Evolutionary conservation across 2,888 invertebrate genomes (phyloP).

Genomic region (Pyrgus malvae): DNA sequence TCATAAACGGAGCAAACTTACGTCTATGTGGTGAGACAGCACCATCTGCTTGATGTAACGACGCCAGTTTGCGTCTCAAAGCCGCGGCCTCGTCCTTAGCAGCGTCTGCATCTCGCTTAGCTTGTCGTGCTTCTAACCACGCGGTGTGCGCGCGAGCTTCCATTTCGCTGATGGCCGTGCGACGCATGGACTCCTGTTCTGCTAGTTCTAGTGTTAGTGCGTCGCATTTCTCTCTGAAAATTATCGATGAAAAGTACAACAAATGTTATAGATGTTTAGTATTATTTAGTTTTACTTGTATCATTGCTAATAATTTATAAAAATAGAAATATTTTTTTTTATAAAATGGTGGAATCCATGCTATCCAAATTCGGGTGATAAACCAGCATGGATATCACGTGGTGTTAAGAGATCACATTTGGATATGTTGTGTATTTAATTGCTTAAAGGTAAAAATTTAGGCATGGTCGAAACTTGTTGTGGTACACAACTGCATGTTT

Average conservation of each 20-base stretch:
- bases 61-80: conserved; percentile 59
- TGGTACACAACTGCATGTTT: no score
- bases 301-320: no score
- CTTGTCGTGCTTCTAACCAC: conserved; percentile 92
- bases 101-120: conserved; percentile 91
- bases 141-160: conserved; percentile 93
- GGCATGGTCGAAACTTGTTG: no score
- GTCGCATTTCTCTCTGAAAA: conserved; percentile 84
- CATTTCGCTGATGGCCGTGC: conserved; percentile 87
- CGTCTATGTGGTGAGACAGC: conserved; percentile 57
- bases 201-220: conserved; percentile 90
- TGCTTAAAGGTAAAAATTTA: no score
- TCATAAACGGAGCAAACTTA: no score
- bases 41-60: conserved; percentile 48
- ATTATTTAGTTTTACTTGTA: no score
- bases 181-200: conserved; percentile 88
- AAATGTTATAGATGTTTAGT: background rate
- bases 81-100: conserved; percentile 68
- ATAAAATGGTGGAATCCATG: no score
- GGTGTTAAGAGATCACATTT: no score
- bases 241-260: background rate
- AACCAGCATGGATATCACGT: no score
- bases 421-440: no score
- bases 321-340: no score
- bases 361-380: no score